A percentile compares a stretch with the other conserved stretches of the same genome.
phyloP scores from a whole-genome alignment of 2,888 invertebrate genomes.

The Prionchulus punctatus region DNA sequence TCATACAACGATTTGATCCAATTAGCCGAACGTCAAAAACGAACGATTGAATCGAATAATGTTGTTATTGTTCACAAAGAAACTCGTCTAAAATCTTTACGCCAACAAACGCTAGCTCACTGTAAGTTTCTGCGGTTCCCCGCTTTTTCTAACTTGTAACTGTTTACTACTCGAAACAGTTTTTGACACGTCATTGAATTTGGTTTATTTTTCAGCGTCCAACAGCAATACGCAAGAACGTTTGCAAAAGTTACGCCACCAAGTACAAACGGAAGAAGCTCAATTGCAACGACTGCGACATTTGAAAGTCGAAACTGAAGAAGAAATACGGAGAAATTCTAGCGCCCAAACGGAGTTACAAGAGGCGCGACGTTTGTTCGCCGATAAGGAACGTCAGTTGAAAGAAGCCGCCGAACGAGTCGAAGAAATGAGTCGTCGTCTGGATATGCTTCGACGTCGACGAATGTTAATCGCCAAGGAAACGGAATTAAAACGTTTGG shows the following conservation, averaged over 20 bases:
- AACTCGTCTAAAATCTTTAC: neutral
- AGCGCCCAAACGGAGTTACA: conserved; percentile 56
- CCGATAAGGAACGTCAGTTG: conserved; percentile 90
- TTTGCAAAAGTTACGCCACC: neutral
- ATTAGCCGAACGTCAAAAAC: conserved; percentile 2
- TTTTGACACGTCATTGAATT: too few relatives aligned
- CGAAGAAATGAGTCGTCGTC: conserved; percentile 79
- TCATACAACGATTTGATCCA: neutral
- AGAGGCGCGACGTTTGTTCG: conserved; percentile 83
- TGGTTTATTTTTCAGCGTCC: neutral
- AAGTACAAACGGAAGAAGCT: neutral
- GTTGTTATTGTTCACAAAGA: neutral
- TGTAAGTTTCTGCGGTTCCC: too few relatives aligned
- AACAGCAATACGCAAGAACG: neutral
- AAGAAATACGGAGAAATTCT: neutral
- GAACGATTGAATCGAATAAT: neutral
- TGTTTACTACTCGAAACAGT: too few relatives aligned
- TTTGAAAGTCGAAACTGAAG: neutral
- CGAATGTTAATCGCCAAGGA: conserved; percentile 15
- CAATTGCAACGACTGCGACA: conserved; percentile 8
- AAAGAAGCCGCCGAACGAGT: conserved; percentile 92
- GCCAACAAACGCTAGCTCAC: neutral
- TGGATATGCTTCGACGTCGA: conserved; percentile 64
- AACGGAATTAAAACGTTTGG: neutral
- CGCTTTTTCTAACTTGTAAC: too few relatives aligned